Conservation (phyloP, 2,888 invertebrate genomes). For the Campoplex nolae region DNA sequence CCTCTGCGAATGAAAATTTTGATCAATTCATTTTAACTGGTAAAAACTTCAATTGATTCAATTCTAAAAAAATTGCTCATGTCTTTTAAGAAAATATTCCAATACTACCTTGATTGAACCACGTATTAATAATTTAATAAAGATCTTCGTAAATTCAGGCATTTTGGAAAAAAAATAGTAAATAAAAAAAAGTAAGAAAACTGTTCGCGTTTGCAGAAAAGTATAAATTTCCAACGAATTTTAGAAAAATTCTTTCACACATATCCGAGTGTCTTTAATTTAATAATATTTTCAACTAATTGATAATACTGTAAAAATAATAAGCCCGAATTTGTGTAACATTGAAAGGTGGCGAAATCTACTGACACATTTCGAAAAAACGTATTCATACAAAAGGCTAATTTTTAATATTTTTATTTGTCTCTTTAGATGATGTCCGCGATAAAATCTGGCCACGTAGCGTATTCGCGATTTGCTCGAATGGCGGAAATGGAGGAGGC, state of each 20-base stretch:
- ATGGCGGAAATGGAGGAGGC: slow-evolving; percentile 97
- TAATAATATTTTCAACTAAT: not conserved
- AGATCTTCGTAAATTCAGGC: not conserved
- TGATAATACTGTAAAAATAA: not conserved
- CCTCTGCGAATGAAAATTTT: too few relatives aligned
- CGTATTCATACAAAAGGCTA: not conserved
- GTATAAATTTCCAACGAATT: not conserved
- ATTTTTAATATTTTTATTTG: slow-evolving; percentile 57
- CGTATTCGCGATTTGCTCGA: slow-evolving; percentile 97
- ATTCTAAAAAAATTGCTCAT: not conserved
- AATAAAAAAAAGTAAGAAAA: not conserved
- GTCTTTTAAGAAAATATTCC: not conserved
- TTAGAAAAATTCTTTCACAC: not conserved
- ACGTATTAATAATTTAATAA: not conserved
- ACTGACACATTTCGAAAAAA: not conserved
- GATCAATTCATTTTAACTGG: too few relatives aligned
- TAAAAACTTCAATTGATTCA: too few relatives aligned
- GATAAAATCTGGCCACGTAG: slow-evolving; percentile 97
- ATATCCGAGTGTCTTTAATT: not conserved
- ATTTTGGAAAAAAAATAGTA: not conserved
- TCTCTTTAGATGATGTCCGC: slow-evolving; percentile 97
- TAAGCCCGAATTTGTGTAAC: not conserved
- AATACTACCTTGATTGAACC: not conserved
- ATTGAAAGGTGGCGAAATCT: not conserved
- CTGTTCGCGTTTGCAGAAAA: not conserved